These are phyloP conservation scores for Fissipunctia ypsillon DNA, from an alignment of 2,888 invertebrate genomes.

Conservation along the genomic window DNA sequence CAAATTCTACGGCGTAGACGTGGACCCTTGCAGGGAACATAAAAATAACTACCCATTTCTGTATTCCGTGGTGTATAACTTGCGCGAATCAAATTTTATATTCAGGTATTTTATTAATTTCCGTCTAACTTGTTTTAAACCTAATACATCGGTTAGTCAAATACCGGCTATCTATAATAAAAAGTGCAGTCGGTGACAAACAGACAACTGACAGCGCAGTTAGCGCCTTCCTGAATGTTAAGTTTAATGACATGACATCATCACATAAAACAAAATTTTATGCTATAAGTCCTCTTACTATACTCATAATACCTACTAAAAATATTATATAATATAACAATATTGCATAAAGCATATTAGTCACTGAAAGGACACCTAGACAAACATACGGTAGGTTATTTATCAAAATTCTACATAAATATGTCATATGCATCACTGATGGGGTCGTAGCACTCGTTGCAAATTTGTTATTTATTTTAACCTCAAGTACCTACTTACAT, in stretches of 20 bases:
- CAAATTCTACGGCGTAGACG: not conserved
- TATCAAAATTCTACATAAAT: constrained; percentile 35
- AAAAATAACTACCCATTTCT: not conserved
- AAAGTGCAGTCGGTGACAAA: constrained; percentile 14
- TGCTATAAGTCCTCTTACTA: not conserved
- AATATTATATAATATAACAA: constrained; percentile 10
- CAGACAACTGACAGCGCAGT: constrained; percentile 14
- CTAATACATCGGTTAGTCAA: too few species aligned
- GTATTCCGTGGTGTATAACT: not conserved
- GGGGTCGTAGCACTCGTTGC: constrained; percentile 25
- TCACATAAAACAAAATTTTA: not conserved
- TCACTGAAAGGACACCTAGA: constrained; percentile 52
- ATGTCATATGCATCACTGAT: constrained; percentile 40
- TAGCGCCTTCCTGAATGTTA: constrained; percentile 36
- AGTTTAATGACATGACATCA: constrained; percentile 38
- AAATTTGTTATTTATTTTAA: constrained; percentile 26
- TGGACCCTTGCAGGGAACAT: not conserved
- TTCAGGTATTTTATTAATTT: constrained; percentile 26
- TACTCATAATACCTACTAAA: not conserved
- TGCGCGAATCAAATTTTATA: not conserved
- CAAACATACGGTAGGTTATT: constrained; percentile 49
- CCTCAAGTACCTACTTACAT: constrained; percentile 17
- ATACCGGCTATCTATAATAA: not conserved
- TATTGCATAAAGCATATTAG: constrained; percentile 27
- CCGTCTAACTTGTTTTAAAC: constrained; percentile 3